Conservation (phyloP, 2,113 vertebrate species). For the Dicentrarchus labrax region DNA sequence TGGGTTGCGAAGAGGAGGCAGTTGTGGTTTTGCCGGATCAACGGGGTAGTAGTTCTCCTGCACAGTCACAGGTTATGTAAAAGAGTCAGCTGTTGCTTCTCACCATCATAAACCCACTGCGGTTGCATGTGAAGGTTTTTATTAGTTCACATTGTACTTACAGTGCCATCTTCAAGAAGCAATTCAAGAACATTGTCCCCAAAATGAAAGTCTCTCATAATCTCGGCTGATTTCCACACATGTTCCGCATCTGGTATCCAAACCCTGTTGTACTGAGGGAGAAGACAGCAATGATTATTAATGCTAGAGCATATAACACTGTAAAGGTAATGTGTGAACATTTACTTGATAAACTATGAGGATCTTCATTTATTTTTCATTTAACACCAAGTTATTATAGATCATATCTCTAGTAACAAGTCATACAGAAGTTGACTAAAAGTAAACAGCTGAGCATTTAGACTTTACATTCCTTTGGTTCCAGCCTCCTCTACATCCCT, state of each 20-base stretch:
- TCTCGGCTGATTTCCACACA: conserved; percentile 97
- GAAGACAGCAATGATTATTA: not conserved
- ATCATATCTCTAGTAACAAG: not conserved
- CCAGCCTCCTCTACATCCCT: not conserved
- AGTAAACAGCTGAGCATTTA: not conserved
- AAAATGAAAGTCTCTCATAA: conserved; percentile 87
- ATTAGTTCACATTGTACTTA: conserved; percentile 78
- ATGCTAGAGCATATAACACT: not conserved
- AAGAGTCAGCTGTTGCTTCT: conserved; percentile 15
- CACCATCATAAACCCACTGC: conserved; percentile 12
- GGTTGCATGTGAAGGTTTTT: conserved; percentile 12
- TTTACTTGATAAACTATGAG: not conserved
- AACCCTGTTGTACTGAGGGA: conserved; percentile 92
- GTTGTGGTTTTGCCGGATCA: conserved; percentile 79
- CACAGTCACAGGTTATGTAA: conserved; percentile 15
- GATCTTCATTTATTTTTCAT: not conserved
- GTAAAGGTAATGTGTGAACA: not conserved
- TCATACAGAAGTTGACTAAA: not conserved
- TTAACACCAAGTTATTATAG: not conserved
- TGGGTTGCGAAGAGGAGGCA: conserved; percentile 94
- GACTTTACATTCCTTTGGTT: not conserved
- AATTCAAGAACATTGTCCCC: conserved; percentile 87
- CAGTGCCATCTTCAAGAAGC: conserved; percentile 91
- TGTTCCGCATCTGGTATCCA: conserved; percentile 94
- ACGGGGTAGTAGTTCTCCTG: conserved; percentile 88